These are phyloP conservation scores for Dinomys branickii DNA, from an alignment of 2,113 vertebrate genomes.

Conservation along the genomic window DNA sequence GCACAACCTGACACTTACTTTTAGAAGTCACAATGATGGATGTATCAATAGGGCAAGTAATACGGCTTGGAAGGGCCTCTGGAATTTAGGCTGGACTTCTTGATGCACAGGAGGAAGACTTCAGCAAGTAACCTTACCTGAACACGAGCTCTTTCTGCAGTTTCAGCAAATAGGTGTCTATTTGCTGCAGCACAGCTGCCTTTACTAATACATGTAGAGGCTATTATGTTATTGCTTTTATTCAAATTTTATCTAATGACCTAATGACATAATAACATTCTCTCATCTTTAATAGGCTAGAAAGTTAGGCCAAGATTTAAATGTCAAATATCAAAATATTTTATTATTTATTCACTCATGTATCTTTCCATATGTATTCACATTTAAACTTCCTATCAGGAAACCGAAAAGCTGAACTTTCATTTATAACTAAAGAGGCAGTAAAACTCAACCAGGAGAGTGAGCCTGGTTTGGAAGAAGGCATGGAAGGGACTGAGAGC, in stretches of 20 bases:
- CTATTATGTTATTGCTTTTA: neutral
- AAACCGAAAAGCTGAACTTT: neutral
- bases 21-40: neutral
- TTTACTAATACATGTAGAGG: neutral
- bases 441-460: neutral
- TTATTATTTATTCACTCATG: slow-evolving; percentile 45
- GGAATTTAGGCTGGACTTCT: neutral
- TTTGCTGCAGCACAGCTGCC: neutral
- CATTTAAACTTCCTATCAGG: neutral
- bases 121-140: accelerated
- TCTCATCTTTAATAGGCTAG: neutral
- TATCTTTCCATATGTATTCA: neutral
- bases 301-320: neutral
- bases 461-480: neutral
- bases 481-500: neutral
- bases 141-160: neutral
- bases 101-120: neutral
- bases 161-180: neutral
- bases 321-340: neutral
- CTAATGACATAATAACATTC: neutral
- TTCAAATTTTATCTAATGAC: neutral
- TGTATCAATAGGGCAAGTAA: neutral
- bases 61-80: neutral
- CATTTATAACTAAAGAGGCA: neutral
- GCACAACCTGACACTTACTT: neutral